Evolutionary conservation across 2,797 vertebrate genomes (phyloP), one percentile per base, ranked within the genome.

Genomic region (Danio choprae): DNA sequence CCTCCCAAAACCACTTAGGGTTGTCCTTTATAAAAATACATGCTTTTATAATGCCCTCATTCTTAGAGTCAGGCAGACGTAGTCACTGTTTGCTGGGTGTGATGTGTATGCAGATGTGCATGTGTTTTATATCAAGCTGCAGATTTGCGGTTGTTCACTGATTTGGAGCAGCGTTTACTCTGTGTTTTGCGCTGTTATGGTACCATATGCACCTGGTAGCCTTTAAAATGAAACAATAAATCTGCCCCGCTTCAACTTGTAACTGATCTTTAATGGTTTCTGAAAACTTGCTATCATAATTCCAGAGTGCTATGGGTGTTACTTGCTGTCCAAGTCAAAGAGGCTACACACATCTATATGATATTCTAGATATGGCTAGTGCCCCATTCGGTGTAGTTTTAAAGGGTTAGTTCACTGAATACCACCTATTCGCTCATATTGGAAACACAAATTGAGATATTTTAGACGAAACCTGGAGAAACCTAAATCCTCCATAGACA

Each of bases 11-110:
- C 72, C 55, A 2, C 74, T 43, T 59, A 12, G 46, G 74, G 58
- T 62, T 68, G 55, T 78, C 68, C 48, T 41, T 63, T n/a, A 69
- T 46, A 81, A 85, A 83, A 79, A 81, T 77, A 72, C 81, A 83
- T 81, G 51, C 48, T 76, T 79, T 79, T 50, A 75, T 67, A 56
- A 72, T 74, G 58, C 40, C 41, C 56, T 53, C 60, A 69, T 74
- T 72, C 59, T 81, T 68, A 36, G 20, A 50, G 51, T 20, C 46
- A 51, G 13, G 58, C 62, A 68, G 62, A 71, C 44, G 53, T 51
- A 75, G 18, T 78, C 62, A 40, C 53, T 67, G 29, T 67, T 55
- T 40, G 3, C 20, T 41, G 50, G 55, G 41, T 38, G 43, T 15
- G 15, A 16, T 68, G 64, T 36, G 43, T 63, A 46, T 40, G 38